phyloP scores from a whole-genome alignment of 1,140 invertebrate genomes.

The Sarcophaga bullata region DNA sequence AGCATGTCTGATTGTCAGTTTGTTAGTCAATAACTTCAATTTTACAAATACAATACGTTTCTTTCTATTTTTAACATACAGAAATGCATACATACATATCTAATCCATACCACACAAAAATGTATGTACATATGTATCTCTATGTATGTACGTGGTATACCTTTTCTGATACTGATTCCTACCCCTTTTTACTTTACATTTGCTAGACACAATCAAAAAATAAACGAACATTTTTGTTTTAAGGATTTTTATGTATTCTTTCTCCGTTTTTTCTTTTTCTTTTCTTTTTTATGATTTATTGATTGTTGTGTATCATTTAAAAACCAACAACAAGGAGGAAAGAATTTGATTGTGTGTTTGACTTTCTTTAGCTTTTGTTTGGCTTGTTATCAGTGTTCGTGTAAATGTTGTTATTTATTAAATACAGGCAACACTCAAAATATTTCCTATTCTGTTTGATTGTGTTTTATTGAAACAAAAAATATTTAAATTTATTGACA shows the following conservation, averaged over 20 bases:
- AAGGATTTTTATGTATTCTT: not conserved
- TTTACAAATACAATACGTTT: not conserved
- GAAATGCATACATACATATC: not conserved
- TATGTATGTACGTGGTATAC: not conserved
- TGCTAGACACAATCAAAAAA: slow-evolving; percentile 6
- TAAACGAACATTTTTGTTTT: slow-evolving; percentile 3
- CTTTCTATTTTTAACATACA: not conserved
- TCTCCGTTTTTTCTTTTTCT: not conserved
- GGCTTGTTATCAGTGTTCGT: not conserved
- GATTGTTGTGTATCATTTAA: not conserved
- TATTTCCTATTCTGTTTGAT: not conserved
- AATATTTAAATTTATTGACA: too few relatives aligned
- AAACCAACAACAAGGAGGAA: too few relatives aligned
- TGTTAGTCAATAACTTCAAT: not conserved
- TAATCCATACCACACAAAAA: not conserved
- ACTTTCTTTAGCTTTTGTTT: too few relatives aligned
- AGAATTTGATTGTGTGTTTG: too few relatives aligned
- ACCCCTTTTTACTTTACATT: not conserved
- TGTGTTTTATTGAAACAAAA: not conserved
- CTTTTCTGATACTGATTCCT: not conserved
- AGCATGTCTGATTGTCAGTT: slow-evolving; percentile 6
- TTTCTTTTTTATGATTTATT: not conserved
- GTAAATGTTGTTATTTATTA: not conserved
- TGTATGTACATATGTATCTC: not conserved
- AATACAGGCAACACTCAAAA: not conserved